These are phyloP conservation scores for Irena cyanogastra DNA, from an alignment of 2,113 vertebrate genomes.

Conservation along the genomic window DNA sequence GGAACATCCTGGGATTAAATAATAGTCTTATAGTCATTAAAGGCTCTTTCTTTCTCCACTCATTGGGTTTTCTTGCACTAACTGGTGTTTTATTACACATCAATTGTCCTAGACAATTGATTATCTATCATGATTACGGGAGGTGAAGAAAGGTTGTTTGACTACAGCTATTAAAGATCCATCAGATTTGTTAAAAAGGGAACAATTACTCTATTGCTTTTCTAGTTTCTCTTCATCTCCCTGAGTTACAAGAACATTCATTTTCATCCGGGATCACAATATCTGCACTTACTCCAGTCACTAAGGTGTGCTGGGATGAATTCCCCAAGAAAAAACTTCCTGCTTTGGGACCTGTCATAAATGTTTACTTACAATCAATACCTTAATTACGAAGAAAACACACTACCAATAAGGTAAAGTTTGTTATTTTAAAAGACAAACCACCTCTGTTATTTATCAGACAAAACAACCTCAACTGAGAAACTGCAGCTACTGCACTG, in stretches of 20 bases:
- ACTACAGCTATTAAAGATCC: slow-evolving; percentile 10
- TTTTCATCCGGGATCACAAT: background rate
- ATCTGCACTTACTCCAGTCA: no score
- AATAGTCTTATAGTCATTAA: slow-evolving; percentile 15
- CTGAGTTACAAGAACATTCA: background rate
- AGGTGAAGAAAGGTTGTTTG: slow-evolving; percentile 22
- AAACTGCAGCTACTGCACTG: background rate
- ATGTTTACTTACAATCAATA: background rate
- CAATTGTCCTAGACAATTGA: slow-evolving; percentile 22
- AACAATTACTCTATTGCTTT: slow-evolving; percentile 1
- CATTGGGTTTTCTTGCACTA: background rate
- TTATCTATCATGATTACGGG: slow-evolving; percentile 15
- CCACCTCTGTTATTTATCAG: background rate
- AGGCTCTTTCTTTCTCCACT: background rate
- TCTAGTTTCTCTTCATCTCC: background rate
- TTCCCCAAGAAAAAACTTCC: background rate
- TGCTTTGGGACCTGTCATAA: background rate
- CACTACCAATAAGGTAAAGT: background rate
- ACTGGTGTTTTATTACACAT: slow-evolving; percentile 32
- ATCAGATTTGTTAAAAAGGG: slow-evolving; percentile 6
- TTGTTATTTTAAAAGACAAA: background rate
- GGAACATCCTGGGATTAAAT: slow-evolving; percentile 20
- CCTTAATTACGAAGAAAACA: background rate
- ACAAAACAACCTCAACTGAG: background rate
- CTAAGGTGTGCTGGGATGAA: background rate